Percentiles rank a stretch among this genome's conserved stretches.
Conservation (phyloP, 2,888 invertebrate genomes). For the Amblyteles armatorius region DNA sequence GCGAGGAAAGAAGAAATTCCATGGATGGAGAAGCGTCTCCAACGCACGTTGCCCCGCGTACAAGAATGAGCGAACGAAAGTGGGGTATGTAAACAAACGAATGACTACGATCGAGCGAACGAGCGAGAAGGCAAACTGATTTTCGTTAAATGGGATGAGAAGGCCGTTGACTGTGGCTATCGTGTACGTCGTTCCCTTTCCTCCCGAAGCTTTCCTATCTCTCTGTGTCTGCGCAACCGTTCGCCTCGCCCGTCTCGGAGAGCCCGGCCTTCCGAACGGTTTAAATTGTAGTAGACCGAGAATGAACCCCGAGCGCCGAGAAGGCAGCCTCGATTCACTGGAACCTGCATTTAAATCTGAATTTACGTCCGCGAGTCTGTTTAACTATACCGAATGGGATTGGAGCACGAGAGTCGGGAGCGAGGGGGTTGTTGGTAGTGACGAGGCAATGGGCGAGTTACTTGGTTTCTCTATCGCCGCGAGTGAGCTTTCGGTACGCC, state of each 20-base stretch:
- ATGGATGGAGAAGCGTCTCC: no score
- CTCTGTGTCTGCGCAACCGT: background rate
- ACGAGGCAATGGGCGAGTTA: conserved; percentile 54
- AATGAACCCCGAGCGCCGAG: conserved; percentile 33
- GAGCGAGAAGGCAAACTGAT: conserved; percentile 31
- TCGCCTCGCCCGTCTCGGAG: conserved; percentile 1
- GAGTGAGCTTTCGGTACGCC: conserved; percentile 5
- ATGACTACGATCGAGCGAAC: conserved; percentile 22
- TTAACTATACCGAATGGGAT: conserved; percentile 64
- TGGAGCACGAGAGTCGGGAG: conserved; percentile 40
- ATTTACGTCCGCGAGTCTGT: conserved; percentile 74
- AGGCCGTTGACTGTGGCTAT: conserved; percentile 21
- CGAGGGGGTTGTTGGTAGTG: conserved; percentile 25
- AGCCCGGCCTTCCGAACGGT: conserved; percentile 20
- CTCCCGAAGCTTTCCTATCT: background rate
- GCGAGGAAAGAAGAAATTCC: no score
- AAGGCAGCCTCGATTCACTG: conserved; percentile 19
- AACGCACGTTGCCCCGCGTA: no score
- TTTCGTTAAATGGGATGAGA: conserved; percentile 11
- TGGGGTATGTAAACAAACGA: background rate
- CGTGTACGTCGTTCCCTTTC: conserved; percentile 15
- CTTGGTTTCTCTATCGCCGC: conserved; percentile 43
- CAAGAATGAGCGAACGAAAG: background rate
- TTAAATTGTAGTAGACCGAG: conserved; percentile 56
- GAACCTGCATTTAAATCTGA: conserved; percentile 74